These are phyloP conservation scores for Cyclura pinguis DNA, from an alignment of 2,797 vertebrate species.

Conservation along the genomic window DNA sequence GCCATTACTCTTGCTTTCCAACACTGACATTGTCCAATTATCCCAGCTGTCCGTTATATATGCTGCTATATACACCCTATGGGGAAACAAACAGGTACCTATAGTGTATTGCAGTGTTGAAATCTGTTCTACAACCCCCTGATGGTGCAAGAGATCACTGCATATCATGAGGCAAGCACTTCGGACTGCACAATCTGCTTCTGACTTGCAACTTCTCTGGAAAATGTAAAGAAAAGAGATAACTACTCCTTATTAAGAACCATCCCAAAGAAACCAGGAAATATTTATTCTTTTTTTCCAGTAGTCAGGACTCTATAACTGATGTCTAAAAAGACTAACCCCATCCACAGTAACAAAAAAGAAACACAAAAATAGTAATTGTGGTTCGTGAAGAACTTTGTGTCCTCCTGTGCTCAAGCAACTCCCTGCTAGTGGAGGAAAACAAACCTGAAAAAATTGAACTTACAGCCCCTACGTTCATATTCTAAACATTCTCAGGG, in stretches of 20 bases:
- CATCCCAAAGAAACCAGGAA: not conserved
- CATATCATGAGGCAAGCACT: not conserved
- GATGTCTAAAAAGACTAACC: not conserved
- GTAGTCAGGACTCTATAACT: not conserved
- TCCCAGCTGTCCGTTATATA: no score
- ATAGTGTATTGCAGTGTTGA: not conserved
- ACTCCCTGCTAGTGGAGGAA: not conserved
- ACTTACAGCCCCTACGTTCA: not conserved
- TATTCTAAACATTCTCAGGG: not conserved
- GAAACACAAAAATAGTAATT: not conserved
- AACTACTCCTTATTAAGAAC: not conserved
- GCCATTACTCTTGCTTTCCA: not conserved
- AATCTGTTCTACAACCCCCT: not conserved
- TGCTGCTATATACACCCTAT: not conserved
- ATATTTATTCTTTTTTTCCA: not conserved
- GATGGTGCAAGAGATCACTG: no score
- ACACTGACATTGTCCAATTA: not conserved
- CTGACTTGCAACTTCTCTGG: not conserved
- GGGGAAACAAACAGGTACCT: not conserved
- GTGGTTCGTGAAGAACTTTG: not conserved
- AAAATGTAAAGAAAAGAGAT: not conserved
- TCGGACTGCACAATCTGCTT: not conserved
- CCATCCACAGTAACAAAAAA: not conserved
- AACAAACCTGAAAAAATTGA: not conserved
- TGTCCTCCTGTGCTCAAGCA: not conserved